A percentile compares a stretch with the other conserved stretches of the same genome.
phyloP scores from a whole-genome alignment of 2,113 vertebrate genomes.

The Oncorhynchus masou region DNA sequence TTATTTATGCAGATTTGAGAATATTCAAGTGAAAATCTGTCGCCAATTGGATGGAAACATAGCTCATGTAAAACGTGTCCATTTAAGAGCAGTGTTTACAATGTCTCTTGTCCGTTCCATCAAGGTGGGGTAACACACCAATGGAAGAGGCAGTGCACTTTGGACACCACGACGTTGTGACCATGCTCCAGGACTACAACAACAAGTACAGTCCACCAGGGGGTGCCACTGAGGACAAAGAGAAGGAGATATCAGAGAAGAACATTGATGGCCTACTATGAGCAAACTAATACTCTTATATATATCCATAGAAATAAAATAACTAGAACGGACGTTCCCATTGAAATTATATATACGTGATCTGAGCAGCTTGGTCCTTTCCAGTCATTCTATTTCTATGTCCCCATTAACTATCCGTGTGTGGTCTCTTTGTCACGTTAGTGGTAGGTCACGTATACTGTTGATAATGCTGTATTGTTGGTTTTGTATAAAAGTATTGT shows the following conservation, averaged over 20 bases:
- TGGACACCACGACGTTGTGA: constrained; percentile 95
- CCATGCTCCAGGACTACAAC: constrained; percentile 94
- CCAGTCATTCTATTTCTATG: too few relatives aligned
- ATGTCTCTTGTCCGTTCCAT: background rate
- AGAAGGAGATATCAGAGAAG: constrained; percentile 88
- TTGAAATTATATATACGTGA: background rate
- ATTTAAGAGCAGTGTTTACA: background rate
- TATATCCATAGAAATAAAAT: constrained; percentile 1
- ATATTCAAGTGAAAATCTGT: too few relatives aligned
- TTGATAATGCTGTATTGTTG: background rate
- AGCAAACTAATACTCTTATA: constrained; percentile 20
- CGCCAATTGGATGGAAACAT: too few relatives aligned
- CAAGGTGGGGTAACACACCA: constrained; percentile 96
- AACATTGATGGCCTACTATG: constrained; percentile 93
- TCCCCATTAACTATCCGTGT: background rate
- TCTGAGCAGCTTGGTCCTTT: too few relatives aligned
- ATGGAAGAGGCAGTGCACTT: constrained; percentile 98
- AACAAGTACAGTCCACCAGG: constrained; percentile 87
- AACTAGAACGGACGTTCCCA: background rate
- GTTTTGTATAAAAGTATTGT: background rate
- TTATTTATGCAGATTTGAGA: too few relatives aligned
- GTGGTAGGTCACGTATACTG: background rate
- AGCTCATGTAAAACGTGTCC: too few relatives aligned
- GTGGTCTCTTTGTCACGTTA: background rate
- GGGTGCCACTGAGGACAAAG: constrained; percentile 70